A percentile compares a stretch with the other conserved stretches of the same genome.
Evolutionary conservation across 2,113 vertebrate species (phyloP).

Genomic region (Zingel zingel): DNA sequence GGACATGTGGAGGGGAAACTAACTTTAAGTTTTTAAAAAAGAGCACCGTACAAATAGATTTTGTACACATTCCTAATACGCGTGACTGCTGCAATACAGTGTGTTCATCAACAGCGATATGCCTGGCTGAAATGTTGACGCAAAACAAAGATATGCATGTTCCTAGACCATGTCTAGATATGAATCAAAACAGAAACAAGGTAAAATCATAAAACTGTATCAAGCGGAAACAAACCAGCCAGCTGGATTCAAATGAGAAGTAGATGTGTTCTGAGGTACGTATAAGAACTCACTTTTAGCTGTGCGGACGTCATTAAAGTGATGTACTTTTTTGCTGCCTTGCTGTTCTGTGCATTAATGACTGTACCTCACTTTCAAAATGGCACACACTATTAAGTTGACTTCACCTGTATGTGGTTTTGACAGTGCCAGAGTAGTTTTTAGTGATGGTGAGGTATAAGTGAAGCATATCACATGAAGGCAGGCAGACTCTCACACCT

Average conservation of each 20-base stretch:
- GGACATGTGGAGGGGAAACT: not conserved
- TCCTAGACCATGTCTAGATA: not conserved
- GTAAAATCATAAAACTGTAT: slow-evolving; percentile 16
- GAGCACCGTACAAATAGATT: slow-evolving; percentile 30
- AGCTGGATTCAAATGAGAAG: slow-evolving; percentile 4
- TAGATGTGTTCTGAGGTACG: not conserved
- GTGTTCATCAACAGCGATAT: slow-evolving; percentile 62
- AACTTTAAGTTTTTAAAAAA: not conserved
- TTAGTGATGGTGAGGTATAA: slow-evolving; percentile 37
- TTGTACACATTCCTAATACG: slow-evolving; percentile 63
- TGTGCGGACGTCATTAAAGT: not conserved
- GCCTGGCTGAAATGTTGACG: slow-evolving; percentile 58
- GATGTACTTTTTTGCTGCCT: not conserved
- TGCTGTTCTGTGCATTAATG: not conserved
- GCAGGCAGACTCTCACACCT: slow-evolving; percentile 58
- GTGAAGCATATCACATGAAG: slow-evolving; percentile 59
- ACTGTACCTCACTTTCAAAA: slow-evolving; percentile 4
- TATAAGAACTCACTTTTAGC: not conserved
- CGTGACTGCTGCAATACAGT: slow-evolving; percentile 67
- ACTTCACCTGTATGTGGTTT: slow-evolving; percentile 13
- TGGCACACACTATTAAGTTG: not conserved
- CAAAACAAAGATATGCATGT: slow-evolving; percentile 58
- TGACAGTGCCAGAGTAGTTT: slow-evolving; percentile 30
- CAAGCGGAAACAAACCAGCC: slow-evolving; percentile 15
- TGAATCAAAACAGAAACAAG: slow-evolving; percentile 29